Evolutionary conservation across 2,113 vertebrate species (phyloP).

Genomic region (Pollachius pollachius): DNA sequence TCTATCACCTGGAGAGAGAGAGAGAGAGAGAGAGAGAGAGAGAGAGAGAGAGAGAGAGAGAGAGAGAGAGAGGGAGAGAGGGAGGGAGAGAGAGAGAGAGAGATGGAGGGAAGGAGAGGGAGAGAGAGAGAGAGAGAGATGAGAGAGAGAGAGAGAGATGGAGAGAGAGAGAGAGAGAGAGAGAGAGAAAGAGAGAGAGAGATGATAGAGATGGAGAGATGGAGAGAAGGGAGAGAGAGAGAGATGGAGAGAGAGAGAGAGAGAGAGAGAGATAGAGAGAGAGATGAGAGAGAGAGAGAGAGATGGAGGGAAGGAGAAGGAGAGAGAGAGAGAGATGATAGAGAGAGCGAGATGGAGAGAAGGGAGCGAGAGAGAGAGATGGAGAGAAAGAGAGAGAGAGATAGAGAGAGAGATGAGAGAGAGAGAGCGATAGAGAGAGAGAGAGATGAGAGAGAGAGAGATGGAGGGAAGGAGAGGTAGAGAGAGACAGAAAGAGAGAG

Average conservation of each 20-base stretch:
- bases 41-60: constrained; percentile 4
- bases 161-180: no score
- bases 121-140: not conserved
- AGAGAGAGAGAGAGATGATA: not conserved
- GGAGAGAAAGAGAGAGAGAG: not conserved
- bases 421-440: not conserved
- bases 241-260: not conserved
- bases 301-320: no score
- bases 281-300: constrained; percentile 1
- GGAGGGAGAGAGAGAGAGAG: no score
- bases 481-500: no score
- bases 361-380: constrained; percentile 3
- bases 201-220: not conserved
- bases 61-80: not conserved
- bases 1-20: constrained; percentile 82
- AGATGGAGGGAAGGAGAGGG: not conserved
- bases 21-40: not conserved
- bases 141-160: no score
- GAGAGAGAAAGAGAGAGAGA: no score
- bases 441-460: not conserved
- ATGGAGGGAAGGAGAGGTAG: no score
- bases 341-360: no score
- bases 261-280: not conserved
- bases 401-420: constrained; percentile 6
- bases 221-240: not conserved